Base-by-base conservation (phyloP, 2,888 invertebrate species). In the Synergus umbraculus region DNA sequence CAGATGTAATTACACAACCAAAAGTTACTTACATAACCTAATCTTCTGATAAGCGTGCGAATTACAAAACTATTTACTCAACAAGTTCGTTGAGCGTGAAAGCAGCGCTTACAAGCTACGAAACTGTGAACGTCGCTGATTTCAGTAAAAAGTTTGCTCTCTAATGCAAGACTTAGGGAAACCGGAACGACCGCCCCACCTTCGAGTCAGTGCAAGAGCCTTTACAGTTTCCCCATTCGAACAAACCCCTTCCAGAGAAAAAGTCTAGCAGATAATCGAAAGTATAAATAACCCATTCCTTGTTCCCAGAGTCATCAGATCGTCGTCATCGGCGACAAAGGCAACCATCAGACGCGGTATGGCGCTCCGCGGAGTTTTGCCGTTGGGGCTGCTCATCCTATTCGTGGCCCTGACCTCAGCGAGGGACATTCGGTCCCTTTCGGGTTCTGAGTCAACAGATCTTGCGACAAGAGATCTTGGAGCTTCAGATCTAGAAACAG, bases 351-450 rank as follows among this genome's bases (percentile, higher is more conserved):
- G 29, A 15, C 8, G 13, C 29, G 54, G 29, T 63, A 81, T 81
- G 81, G 78, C 76, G 9, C 63, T 66, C 9, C 77, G 76, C 44
- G 63, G 76, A 44, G 66, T 63, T 63, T 18, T 66, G 15, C 15
- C 13, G 18, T 92, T 92, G 89, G 93, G 93, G 87, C 89, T 94
- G 88, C 92, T 94, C 60, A 87, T 91, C 83, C 93, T 93, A 85
- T 86, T 91, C 79, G 84, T 92, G 84, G 89, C 91, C 81, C 83
- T 92, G 69, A 86, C 90, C 49, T 92, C 93, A 89, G 91, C 93
- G 86, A 93, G 94, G 78, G 93, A 94, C 90, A 92, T 93, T 83
- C 93, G 82, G 81, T 85, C 63, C 92, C 92, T 54, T 54, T 8
- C 54, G 15, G 95, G 94, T 15, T n/a, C n/a, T n/a, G n/a, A n/a